Percentiles rank a stretch among this genome's conserved stretches.
Conservation (phyloP, 2,888 invertebrate genomes). For the Andrena dorsata region DNA sequence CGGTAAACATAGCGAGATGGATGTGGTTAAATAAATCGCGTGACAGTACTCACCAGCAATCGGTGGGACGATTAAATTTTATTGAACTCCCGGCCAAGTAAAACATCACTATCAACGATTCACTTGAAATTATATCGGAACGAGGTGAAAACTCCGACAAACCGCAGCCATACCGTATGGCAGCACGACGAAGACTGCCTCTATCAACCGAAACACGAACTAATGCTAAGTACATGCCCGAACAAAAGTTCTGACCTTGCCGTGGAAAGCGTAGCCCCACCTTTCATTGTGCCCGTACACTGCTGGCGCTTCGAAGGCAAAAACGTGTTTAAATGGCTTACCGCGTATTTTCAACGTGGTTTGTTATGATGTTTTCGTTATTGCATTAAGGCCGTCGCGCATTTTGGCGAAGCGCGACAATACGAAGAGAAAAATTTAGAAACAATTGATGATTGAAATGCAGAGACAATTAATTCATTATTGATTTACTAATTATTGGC, state of each 20-base stretch:
- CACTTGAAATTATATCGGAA: conserved; percentile 70
- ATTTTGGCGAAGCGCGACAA: too few species aligned
- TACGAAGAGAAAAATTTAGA: too few species aligned
- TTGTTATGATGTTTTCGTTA: neutral
- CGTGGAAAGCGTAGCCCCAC: conserved; percentile 36
- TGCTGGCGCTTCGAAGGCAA: neutral
- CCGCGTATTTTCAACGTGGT: neutral
- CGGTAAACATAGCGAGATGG: conserved; percentile 8
- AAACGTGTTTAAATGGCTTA: neutral
- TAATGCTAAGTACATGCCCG: conserved; percentile 74
- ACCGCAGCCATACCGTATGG: conserved; percentile 81
- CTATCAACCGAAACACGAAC: conserved; percentile 79
- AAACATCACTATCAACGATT: conserved; percentile 68
- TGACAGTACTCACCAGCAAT: conserved; percentile 62
- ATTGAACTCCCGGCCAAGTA: conserved; percentile 36
- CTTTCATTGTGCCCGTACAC: conserved; percentile 27
- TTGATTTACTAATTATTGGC: too few species aligned
- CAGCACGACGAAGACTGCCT: conserved; percentile 81
- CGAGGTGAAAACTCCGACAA: conserved; percentile 73
- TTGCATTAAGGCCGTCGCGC: neutral
- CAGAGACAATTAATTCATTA: too few species aligned
- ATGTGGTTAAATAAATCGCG: conserved; percentile 18
- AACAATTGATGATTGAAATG: too few species aligned
- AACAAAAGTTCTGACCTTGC: conserved; percentile 66
- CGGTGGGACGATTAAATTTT: conserved; percentile 36